phyloP scores from a whole-genome alignment of 2,888 invertebrate species.

The Andrena dorsata region DNA sequence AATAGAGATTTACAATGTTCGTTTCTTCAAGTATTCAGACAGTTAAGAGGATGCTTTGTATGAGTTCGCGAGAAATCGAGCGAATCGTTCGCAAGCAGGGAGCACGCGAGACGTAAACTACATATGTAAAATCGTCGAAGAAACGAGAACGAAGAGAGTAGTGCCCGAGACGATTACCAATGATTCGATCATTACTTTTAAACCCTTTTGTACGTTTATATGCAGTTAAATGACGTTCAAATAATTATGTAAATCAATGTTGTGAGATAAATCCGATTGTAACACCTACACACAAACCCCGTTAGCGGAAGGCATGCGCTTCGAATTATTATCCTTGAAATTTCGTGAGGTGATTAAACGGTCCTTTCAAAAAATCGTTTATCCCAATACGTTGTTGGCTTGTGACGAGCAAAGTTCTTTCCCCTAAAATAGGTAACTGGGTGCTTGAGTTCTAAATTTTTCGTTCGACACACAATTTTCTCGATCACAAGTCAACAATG shows the following conservation, averaged over 20 bases:
- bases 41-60: constrained; percentile 2
- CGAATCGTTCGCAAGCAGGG: constrained; percentile 11
- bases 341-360: constrained; percentile 78
- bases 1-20: constrained; percentile 10
- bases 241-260: constrained; percentile 76
- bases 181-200: constrained; percentile 74
- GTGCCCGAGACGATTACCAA: constrained; percentile 61
- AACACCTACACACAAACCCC: constrained; percentile 74
- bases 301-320: constrained; percentile 77
- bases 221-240: constrained; percentile 81
- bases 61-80: constrained; percentile 35
- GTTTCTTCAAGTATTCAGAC: constrained; percentile 1
- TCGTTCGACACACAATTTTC: too few relatives aligned
- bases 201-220: constrained; percentile 82
- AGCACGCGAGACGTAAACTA: background rate
- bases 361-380: constrained; percentile 69
- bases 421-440: background rate
- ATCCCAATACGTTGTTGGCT: constrained; percentile 6
- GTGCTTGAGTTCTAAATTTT: too few relatives aligned
- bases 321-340: constrained; percentile 77
- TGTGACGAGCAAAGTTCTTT: background rate
- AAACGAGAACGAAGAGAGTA: constrained; percentile 5
- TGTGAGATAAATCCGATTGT: constrained; percentile 75
- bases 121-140: constrained; percentile 4
- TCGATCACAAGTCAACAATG: too few relatives aligned